Conservation (phyloP, 2,888 invertebrate species). For the Ischnura elegans region DNA sequence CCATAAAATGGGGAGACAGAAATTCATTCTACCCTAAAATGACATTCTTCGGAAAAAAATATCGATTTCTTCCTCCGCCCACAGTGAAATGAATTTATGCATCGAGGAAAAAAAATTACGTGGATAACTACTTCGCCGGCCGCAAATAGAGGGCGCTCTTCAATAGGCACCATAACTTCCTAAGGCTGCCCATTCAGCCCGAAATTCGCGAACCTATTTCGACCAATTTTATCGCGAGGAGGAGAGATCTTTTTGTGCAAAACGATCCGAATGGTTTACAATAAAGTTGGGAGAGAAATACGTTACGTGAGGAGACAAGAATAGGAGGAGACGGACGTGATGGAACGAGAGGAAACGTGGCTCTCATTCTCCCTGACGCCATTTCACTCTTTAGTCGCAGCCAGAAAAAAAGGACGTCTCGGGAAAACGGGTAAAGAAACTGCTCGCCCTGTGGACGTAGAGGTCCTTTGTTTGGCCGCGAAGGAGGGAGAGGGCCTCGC, state of each 20-base stretch:
- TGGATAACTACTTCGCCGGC: too few relatives aligned
- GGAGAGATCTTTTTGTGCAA: background rate
- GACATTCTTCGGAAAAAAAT: too few relatives aligned
- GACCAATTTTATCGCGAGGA: background rate
- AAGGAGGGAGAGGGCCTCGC: background rate
- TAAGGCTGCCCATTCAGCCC: background rate
- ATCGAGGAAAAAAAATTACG: too few relatives aligned
- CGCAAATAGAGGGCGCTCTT: too few relatives aligned
- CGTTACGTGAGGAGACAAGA: background rate
- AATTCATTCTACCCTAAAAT: too few relatives aligned
- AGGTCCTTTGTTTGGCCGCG: background rate
- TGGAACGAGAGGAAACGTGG: background rate
- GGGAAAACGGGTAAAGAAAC: background rate
- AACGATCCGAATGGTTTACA: background rate
- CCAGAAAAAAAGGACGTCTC: background rate
- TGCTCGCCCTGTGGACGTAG: background rate
- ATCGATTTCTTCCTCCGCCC: too few relatives aligned
- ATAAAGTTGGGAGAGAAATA: background rate
- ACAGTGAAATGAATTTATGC: too few relatives aligned
- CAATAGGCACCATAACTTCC: background rate
- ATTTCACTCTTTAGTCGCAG: too few relatives aligned
- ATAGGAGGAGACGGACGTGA: slow-evolving; percentile 1
- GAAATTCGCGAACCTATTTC: background rate
- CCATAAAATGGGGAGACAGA: too few relatives aligned
- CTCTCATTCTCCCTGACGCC: background rate